Base-by-base conservation (phyloP, 2,113 vertebrate species). In the Sinocyclocheilus grahami region DNA sequence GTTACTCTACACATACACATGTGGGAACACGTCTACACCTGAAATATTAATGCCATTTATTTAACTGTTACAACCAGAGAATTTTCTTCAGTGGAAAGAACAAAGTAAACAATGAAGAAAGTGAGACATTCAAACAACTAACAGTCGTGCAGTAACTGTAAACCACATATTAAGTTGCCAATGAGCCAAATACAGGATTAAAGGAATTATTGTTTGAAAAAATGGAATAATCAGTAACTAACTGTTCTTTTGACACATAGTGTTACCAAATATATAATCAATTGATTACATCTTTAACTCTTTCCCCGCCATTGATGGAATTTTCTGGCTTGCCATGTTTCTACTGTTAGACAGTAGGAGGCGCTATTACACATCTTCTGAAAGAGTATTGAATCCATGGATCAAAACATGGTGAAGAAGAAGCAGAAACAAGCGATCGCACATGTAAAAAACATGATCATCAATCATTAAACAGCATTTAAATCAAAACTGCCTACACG, bases 1-100 rank as follows among this genome's bases (percentile, higher is more conserved):
- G 53, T 89, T 89, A 89, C 86, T 37, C 24, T 77, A 79, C 22
- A 53, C 27, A 75, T 81, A 74, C 80, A 71, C 77, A 67, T 46
- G 75, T 72, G 58, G 75, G 78, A 86, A 83, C 79, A 84, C 65
- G n/a, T 33, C 63, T 37, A 67, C 58, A 39, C 60, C 30, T 87
- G 55, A 86, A 87, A 62, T 75, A 80, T 83, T 82, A 74, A 87
- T 67, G 5, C 12, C 48, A 7, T 60, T 78, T 69, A 12, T 76
- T 82, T 76, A 71, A 60, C 33, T 77, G 20, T 87, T 75, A 55
- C 72, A 55, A 48, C 18, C 58, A 63, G 7, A 63, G 5, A 74
- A 58, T 83, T 20, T 60, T 30, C 53, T 51, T 65, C 13, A 74
- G 4, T 72, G 74, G 3, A 53, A 53, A 1, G 51, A 53, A 53